Conservation (phyloP, 2,113 vertebrate species). For the Galeopterus variegatus region DNA sequence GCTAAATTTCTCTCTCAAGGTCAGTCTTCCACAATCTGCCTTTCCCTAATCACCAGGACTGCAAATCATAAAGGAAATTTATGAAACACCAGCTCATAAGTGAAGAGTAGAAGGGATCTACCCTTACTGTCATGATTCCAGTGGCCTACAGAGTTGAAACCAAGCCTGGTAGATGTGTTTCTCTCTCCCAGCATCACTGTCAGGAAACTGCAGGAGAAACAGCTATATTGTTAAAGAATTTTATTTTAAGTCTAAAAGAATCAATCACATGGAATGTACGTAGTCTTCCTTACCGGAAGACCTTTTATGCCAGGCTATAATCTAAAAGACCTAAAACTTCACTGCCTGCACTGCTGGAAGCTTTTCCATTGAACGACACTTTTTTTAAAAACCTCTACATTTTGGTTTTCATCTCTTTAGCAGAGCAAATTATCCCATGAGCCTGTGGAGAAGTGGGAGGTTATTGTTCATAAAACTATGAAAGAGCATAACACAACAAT, state of each 20-base stretch:
- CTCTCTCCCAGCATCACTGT: background rate
- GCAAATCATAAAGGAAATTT: background rate
- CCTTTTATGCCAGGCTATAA: slow-evolving; percentile 83
- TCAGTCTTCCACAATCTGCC: background rate
- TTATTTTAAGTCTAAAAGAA: slow-evolving; percentile 76
- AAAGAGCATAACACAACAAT: slow-evolving; percentile 83
- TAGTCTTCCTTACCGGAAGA: slow-evolving; percentile 68
- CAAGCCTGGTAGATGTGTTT: background rate
- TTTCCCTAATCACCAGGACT: background rate
- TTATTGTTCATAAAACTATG: slow-evolving; percentile 85
- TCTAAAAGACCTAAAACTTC: slow-evolving; percentile 80
- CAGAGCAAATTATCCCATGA: slow-evolving; percentile 85
- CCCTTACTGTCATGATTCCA: background rate
- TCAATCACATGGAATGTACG: slow-evolving; percentile 75
- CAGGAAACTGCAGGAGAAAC: slow-evolving; percentile 38
- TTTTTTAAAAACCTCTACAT: slow-evolving; percentile 44
- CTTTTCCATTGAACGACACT: slow-evolving; percentile 80
- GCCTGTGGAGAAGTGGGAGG: slow-evolving; percentile 85
- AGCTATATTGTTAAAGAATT: slow-evolving; percentile 42
- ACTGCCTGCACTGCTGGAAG: slow-evolving; percentile 78
- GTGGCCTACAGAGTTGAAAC: background rate
- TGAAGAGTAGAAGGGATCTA: background rate
- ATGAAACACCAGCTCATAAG: background rate
- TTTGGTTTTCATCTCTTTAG: slow-evolving; percentile 84
- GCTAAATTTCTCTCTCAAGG: background rate